A percentile compares a stretch with the other conserved stretches of the same genome.
Conservation (phyloP, 2,888 invertebrate genomes). For the Acleris literana region DNA sequence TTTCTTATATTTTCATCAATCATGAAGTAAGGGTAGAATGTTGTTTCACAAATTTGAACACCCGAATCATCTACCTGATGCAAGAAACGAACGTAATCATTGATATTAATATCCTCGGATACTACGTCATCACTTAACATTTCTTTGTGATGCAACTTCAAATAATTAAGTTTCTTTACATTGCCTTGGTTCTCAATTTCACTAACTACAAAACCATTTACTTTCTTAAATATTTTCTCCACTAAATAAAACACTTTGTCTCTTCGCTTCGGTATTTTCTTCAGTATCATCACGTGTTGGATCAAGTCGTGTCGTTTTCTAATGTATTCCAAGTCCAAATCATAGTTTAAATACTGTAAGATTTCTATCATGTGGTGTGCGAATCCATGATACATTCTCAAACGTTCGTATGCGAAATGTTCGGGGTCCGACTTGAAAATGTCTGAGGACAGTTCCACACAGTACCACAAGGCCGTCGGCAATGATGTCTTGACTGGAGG, state of each 20-base stretch:
- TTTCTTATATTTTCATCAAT: conserved; percentile 38
- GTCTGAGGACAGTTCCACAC: conserved; percentile 50
- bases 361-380: conserved; percentile 52
- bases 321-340: conserved; percentile 46
- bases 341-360: conserved; percentile 47
- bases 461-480: conserved; percentile 55
- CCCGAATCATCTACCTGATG: conserved; percentile 33
- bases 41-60: conserved; percentile 44
- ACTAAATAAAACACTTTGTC: conserved; percentile 47
- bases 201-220: conserved; percentile 47
- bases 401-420: conserved; percentile 48
- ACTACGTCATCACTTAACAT: conserved; percentile 43
- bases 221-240: conserved; percentile 49
- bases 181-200: conserved; percentile 48
- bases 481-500: conserved; percentile 47
- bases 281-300: conserved; percentile 47
- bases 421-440: conserved; percentile 52
- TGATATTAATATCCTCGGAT: conserved; percentile 45
- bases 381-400: conserved; percentile 47
- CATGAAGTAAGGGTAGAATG: conserved; percentile 48
- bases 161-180: conserved; percentile 50
- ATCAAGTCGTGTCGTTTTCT: conserved; percentile 47
- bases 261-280: conserved; percentile 42
- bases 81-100: conserved; percentile 47
- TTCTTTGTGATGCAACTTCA: conserved; percentile 47